phyloP scores from a whole-genome alignment of 2,113 vertebrate genomes.

The Sceloporus tristichus region DNA sequence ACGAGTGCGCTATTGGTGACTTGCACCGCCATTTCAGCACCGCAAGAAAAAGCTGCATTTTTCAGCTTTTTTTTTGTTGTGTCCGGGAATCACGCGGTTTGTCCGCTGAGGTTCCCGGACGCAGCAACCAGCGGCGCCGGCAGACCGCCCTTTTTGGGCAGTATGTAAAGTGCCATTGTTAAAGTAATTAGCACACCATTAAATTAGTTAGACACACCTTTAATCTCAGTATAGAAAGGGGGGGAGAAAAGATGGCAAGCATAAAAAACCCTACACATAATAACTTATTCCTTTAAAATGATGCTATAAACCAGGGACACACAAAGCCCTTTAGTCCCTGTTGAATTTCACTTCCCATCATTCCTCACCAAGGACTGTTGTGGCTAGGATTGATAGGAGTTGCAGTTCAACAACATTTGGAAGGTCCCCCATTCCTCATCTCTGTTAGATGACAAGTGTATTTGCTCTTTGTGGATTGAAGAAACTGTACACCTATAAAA shows the following conservation, averaged over 20 bases:
- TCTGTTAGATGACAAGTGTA: neutral
- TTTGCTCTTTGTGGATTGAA: neutral
- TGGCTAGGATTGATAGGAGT: neutral
- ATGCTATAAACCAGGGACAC: neutral
- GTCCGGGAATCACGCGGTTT: too few species aligned
- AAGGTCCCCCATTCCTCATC: neutral
- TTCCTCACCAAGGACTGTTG: neutral
- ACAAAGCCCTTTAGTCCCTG: neutral
- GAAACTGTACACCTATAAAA: neutral
- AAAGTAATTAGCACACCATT: neutral
- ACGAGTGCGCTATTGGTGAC: too few species aligned
- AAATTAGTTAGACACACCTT: neutral
- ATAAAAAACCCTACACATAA: conserved; percentile 37
- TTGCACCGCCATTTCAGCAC: too few species aligned
- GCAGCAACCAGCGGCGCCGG: too few species aligned
- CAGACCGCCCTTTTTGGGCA: too few species aligned
- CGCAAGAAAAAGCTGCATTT: too few species aligned
- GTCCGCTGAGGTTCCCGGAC: too few species aligned
- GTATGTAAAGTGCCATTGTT: neutral
- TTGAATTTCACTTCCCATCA: neutral
- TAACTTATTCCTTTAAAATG: neutral
- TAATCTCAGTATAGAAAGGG: neutral
- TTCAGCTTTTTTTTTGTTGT: too few species aligned
- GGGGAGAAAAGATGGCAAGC: conserved; percentile 24
- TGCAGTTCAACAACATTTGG: neutral